A percentile compares a stretch with the other conserved stretches of the same genome.
phyloP scores from a whole-genome alignment of 2,113 vertebrate genomes.

The Crocuta crocuta region DNA sequence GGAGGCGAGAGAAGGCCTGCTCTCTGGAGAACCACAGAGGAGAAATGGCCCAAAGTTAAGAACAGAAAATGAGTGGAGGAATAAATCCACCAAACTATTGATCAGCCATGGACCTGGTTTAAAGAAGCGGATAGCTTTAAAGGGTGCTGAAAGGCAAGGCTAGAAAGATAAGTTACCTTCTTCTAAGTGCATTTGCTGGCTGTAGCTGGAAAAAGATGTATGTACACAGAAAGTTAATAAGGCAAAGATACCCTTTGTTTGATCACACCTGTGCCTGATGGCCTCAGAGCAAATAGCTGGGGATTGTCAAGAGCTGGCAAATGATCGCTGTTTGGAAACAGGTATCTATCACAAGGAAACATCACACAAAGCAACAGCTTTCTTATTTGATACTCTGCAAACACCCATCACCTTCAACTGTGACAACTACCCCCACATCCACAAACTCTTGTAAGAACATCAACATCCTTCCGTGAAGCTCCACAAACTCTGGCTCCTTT shows the following conservation, averaged over 20 bases:
- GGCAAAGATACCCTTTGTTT: neutral
- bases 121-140: slow-evolving; percentile 30
- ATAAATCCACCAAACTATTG: slow-evolving; percentile 6
- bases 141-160: neutral
- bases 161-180: neutral
- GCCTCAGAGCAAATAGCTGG: neutral
- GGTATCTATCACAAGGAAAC: neutral
- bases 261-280: neutral
- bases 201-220: neutral
- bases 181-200: neutral
- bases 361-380: neutral
- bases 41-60: slow-evolving; percentile 55
- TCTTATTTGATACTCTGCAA: neutral
- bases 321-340: neutral
- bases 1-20: neutral
- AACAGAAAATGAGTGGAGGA: neutral
- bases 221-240: neutral
- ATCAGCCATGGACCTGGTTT: neutral
- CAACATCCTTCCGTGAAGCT: neutral
- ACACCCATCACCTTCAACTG: neutral
- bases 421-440: neutral
- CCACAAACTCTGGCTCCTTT: neutral
- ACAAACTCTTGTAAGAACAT: neutral
- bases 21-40: neutral
- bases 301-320: neutral